Conservation (phyloP, 2,888 invertebrate genomes). For the Molorchus minor region DNA sequence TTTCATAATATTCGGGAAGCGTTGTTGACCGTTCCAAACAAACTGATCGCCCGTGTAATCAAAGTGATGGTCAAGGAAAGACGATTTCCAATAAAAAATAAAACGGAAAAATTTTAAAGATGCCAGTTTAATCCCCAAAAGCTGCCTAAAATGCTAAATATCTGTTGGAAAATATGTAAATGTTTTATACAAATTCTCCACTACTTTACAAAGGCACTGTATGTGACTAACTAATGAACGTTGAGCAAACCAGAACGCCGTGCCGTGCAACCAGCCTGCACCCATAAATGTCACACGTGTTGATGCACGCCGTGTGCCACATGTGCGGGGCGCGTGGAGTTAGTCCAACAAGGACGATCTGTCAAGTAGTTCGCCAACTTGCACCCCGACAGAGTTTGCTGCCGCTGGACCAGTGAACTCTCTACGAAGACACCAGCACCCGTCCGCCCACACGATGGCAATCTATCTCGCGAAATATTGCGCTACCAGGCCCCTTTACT, state of each 20-base stretch:
- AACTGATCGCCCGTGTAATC: no score
- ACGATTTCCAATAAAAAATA: no score
- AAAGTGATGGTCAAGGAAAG: no score
- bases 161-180: not conserved
- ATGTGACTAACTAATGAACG: constrained; percentile 15
- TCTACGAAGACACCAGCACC: constrained; percentile 25
- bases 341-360: constrained; percentile 32
- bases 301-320: constrained; percentile 51
- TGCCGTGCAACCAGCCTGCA: constrained; percentile 43
- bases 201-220: constrained; percentile 7
- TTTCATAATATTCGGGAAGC: no score
- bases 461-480: constrained; percentile 28
- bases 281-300: constrained; percentile 52
- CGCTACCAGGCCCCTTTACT: constrained; percentile 11
- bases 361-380: constrained; percentile 39
- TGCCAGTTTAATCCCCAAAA: no score
- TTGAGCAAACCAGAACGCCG: constrained; percentile 25
- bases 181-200: not conserved
- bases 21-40: no score
- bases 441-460: constrained; percentile 36
- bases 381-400: constrained; percentile 26
- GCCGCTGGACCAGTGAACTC: constrained; percentile 23
- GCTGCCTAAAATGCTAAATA: no score
- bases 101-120: no score
- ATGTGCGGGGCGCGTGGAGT: constrained; percentile 46